Evolutionary conservation across 2,113 vertebrate genomes (phyloP).

Genomic region (Mungos mungo): DNA sequence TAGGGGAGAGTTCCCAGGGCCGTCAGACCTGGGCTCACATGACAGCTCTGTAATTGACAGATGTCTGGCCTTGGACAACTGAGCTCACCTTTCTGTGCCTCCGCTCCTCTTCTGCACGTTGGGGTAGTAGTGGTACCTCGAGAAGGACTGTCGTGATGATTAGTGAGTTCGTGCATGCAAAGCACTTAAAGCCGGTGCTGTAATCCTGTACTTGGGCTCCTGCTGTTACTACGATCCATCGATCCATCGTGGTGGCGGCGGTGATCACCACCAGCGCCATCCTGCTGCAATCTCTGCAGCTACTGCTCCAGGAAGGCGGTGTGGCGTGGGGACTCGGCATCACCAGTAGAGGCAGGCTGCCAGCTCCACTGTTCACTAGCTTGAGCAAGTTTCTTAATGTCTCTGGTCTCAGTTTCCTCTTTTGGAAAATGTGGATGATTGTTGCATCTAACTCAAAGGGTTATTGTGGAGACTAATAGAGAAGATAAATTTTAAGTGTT

Average conservation of each 20-base stretch:
- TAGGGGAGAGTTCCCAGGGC: not conserved
- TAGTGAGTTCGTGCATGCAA: not conserved
- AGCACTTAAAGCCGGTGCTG: not conserved
- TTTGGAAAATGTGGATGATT: not conserved
- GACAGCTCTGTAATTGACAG: not conserved
- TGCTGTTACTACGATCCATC: not conserved
- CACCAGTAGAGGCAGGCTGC: not conserved
- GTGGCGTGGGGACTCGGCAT: accelerated
- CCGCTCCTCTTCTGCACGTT: accelerated
- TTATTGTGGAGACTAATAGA: not conserved
- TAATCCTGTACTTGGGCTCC: not conserved
- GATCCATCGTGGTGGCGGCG: too few relatives aligned
- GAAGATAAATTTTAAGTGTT: slow-evolving; percentile 24
- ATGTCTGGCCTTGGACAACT: not conserved
- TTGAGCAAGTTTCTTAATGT: not conserved
- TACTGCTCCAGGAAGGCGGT: not conserved
- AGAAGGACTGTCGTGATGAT: not conserved
- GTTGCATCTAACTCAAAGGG: not conserved
- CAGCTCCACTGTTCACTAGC: not conserved
- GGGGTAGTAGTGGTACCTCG: not conserved
- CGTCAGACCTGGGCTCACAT: not conserved
- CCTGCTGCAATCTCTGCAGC: not conserved
- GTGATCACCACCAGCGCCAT: accelerated
- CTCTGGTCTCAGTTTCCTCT: not conserved
- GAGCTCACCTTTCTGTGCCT: not conserved